These are phyloP conservation scores for Oscheius sp. DNA, from an alignment of 2,888 invertebrate species.

Conservation along the genomic window DNA sequence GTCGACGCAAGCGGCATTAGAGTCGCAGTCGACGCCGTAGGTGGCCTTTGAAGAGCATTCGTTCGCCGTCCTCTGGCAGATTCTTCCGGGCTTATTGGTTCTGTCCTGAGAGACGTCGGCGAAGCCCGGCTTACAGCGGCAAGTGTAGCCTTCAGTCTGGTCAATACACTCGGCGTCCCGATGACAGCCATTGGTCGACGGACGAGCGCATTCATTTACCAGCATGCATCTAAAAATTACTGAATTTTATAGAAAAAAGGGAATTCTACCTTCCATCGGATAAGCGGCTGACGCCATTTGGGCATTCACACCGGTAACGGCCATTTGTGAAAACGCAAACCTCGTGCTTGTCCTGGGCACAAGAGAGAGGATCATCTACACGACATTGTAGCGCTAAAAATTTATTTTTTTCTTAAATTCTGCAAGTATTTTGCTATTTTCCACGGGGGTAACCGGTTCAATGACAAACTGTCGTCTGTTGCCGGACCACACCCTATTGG, in stretches of 20 bases:
- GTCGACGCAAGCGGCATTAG: conserved; percentile 67
- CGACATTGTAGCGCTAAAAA: conserved; percentile 64
- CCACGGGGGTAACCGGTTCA: neutral
- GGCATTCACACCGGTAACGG: conserved; percentile 64
- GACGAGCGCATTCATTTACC: conserved; percentile 61
- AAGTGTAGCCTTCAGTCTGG: conserved; percentile 60
- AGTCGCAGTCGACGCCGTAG: conserved; percentile 68
- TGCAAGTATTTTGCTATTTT: neutral
- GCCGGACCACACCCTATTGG: neutral
- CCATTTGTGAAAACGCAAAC: conserved; percentile 68
- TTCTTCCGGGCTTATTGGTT: conserved; percentile 63
- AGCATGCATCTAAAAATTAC: conserved; percentile 52
- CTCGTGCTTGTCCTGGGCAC: conserved; percentile 64
- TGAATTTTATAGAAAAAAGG: too few relatives aligned
- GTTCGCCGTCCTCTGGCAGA: conserved; percentile 64
- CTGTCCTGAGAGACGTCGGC: conserved; percentile 65
- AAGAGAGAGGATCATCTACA: conserved; percentile 69
- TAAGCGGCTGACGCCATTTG: conserved; percentile 54
- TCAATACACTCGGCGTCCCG: conserved; percentile 63
- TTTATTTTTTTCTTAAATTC: neutral
- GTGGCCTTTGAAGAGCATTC: conserved; percentile 62
- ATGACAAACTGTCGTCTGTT: conserved; percentile 15
- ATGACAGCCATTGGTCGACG: conserved; percentile 62
- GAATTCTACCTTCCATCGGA: conserved; percentile 58
- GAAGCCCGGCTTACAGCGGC: conserved; percentile 61